Evolutionary conservation across 2,797 vertebrate species (phyloP).

Genomic region (Pygocentrus nattereri): DNA sequence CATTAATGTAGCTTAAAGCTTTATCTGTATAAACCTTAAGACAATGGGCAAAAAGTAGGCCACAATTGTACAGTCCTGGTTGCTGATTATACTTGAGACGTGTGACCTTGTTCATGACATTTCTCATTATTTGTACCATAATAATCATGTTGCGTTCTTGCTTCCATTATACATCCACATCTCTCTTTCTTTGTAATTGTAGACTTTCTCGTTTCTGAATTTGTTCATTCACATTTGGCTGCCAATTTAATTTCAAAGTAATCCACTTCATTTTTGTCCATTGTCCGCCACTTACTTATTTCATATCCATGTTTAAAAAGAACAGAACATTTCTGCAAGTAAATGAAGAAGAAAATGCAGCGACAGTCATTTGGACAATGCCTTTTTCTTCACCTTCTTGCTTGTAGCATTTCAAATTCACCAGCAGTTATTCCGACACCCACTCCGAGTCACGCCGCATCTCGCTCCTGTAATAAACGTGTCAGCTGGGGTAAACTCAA

Average conservation of each 20-base stretch:
- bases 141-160: background rate
- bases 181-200: background rate
- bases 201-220: background rate
- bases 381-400: conserved; percentile 10
- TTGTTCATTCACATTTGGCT: background rate
- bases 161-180: background rate
- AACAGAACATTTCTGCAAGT: conserved; percentile 10
- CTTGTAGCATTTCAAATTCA: conserved; percentile 24
- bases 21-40: background rate
- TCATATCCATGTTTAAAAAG: conserved; percentile 23
- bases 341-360: conserved; percentile 23
- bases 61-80: background rate
- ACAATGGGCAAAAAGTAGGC: background rate
- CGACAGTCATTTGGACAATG: background rate
- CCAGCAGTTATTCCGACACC: conserved; percentile 27
- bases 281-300: conserved; percentile 6
- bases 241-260: background rate
- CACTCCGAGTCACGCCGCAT: conserved; percentile 26
- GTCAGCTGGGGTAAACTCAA: conserved; percentile 33
- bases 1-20: background rate
- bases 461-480: conserved; percentile 29
- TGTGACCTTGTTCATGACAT: background rate
- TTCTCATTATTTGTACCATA: background rate
- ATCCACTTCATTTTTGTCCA: background rate
- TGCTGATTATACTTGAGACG: conserved; percentile 11